phyloP scores from a whole-genome alignment of 2,113 vertebrate genomes.

The Saccopteryx leptura region DNA sequence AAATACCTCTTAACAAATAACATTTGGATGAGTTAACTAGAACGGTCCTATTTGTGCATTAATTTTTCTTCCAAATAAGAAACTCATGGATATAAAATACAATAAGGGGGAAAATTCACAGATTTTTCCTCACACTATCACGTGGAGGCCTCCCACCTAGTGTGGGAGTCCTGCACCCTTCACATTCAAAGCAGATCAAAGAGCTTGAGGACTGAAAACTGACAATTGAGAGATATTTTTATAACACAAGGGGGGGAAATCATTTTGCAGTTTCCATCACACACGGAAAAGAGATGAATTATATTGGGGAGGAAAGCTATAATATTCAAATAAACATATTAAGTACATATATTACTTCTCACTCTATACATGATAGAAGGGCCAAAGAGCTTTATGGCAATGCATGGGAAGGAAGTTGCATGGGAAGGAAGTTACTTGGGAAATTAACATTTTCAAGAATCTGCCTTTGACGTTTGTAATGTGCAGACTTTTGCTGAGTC shows the following conservation, averaged over 20 bases:
- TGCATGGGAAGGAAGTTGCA: not conserved
- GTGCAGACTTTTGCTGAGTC: not conserved
- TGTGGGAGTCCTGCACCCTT: not conserved
- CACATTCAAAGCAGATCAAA: constrained; percentile 57
- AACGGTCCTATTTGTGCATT: not conserved
- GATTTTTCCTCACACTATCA: not conserved
- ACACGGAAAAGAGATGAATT: constrained; percentile 22
- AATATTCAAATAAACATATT: not conserved
- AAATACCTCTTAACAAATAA: constrained; percentile 41
- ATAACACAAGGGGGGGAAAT: not conserved
- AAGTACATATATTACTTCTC: not conserved
- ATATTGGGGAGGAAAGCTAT: not conserved
- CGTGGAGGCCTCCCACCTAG: not conserved
- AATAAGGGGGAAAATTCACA: not conserved
- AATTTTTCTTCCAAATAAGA: constrained; percentile 63
- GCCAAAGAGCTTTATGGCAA: not conserved
- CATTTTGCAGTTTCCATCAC: not conserved
- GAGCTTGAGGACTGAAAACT: not conserved
- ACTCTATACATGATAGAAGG: not conserved
- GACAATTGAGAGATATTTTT: constrained; percentile 24
- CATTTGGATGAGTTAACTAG: constrained; percentile 6
- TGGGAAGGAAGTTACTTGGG: not conserved
- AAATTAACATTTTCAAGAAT: not conserved
- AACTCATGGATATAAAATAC: constrained; percentile 37
- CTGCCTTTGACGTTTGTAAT: not conserved